These are phyloP conservation scores for Coreoperca whiteheadi DNA, from an alignment of 2,113 vertebrate species.

Conservation along the genomic window DNA sequence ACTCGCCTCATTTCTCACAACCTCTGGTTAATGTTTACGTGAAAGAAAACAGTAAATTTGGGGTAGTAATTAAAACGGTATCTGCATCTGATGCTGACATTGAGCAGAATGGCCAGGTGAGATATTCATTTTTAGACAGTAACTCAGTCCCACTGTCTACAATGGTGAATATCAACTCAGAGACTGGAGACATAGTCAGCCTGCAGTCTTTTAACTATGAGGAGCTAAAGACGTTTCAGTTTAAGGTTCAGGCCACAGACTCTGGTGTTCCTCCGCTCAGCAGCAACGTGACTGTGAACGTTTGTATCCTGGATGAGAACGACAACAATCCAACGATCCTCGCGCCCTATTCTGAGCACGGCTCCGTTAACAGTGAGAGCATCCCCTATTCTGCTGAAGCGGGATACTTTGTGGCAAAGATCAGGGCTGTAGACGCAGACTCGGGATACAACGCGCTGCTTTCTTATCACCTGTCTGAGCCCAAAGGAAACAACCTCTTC, in stretches of 20 bases:
- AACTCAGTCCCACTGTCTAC: slow-evolving; percentile 74
- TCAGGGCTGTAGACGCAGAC: slow-evolving; percentile 74
- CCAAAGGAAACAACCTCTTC: slow-evolving; percentile 74
- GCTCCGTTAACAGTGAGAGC: slow-evolving; percentile 80
- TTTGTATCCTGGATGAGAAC: slow-evolving; percentile 89
- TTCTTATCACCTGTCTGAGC: slow-evolving; percentile 73
- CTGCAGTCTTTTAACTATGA: slow-evolving; percentile 88
- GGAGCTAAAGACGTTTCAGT: slow-evolving; percentile 82
- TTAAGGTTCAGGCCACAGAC: slow-evolving; percentile 88
- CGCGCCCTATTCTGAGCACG: slow-evolving; percentile 82
- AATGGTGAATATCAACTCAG: slow-evolving; percentile 83
- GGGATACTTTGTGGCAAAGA: slow-evolving; percentile 81
- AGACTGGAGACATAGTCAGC: slow-evolving; percentile 85
- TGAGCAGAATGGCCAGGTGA: slow-evolving; percentile 81
- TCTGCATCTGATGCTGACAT: slow-evolving; percentile 85
- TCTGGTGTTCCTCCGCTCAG: slow-evolving; percentile 86
- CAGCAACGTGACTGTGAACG: slow-evolving; percentile 82
- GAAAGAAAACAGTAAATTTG: slow-evolving; percentile 85
- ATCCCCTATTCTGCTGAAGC: slow-evolving; percentile 85
- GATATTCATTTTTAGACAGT: slow-evolving; percentile 81
- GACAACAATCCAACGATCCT: slow-evolving; percentile 87
- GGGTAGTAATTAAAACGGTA: slow-evolving; percentile 78
- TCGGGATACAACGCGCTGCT: slow-evolving; percentile 78
- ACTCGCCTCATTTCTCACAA: slow-evolving; percentile 84
- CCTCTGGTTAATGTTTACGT: slow-evolving; percentile 78